phyloP scores from a whole-genome alignment of 2,888 invertebrate species.

The Bugula neritina region DNA sequence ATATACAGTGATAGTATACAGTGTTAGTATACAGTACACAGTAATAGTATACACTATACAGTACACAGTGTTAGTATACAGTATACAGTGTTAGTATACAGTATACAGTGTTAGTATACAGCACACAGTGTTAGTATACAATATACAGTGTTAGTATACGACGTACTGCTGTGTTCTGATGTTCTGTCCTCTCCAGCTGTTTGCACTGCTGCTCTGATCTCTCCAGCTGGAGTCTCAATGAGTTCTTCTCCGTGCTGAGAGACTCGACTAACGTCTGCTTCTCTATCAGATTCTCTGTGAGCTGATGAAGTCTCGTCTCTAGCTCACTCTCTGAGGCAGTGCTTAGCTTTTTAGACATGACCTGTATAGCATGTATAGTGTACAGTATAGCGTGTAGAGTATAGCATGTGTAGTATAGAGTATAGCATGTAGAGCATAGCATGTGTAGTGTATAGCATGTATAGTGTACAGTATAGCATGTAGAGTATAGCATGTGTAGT shows the following conservation, averaged over 20 bases:
- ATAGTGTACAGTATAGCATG: not conserved
- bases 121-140: no score
- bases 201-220: slow-evolving; percentile 53
- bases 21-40: no score
- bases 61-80: no score
- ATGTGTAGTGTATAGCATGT: not conserved
- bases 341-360: slow-evolving; percentile 49
- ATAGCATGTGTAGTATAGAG: not conserved
- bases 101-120: no score
- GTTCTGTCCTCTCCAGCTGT: not conserved
- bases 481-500: not conserved
- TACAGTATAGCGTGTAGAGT: not conserved
- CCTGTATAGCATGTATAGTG: slow-evolving; percentile 34
- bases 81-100: no score
- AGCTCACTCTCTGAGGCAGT: slow-evolving; percentile 53
- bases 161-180: no score
- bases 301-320: slow-evolving; percentile 55
- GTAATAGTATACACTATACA: no score
- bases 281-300: slow-evolving; percentile 77
- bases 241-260: slow-evolving; percentile 77
- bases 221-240: slow-evolving; percentile 74
- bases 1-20: no score
- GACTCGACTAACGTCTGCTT: slow-evolving; percentile 80
- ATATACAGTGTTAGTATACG: no score
- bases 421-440: not conserved